Evolutionary conservation across 2,113 vertebrate species (phyloP).

Genomic region (Sinocyclocheilus grahami): DNA sequence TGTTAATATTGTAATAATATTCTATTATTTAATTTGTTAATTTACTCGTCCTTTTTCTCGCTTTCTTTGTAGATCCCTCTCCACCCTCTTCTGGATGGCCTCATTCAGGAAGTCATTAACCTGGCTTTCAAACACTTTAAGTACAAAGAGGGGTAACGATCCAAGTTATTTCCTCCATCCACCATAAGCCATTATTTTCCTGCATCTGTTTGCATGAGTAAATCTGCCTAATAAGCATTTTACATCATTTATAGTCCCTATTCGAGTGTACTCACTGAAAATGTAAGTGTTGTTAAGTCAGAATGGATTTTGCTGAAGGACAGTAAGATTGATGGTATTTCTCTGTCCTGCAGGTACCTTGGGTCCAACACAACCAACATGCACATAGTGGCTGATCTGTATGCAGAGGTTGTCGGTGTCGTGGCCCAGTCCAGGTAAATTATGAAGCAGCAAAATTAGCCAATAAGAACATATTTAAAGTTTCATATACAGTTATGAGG

Average conservation of each 20-base stretch:
- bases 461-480: not conserved
- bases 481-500: not conserved
- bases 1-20: not conserved
- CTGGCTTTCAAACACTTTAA: constrained; percentile 99
- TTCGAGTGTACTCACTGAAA: not conserved
- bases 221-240: not conserved
- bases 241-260: not conserved
- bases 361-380: constrained; percentile 98
- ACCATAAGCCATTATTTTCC: not conserved
- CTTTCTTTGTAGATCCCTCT: constrained; percentile 85
- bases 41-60: constrained; percentile 1
- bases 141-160: constrained; percentile 95
- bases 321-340: not conserved
- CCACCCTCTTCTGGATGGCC: constrained; percentile 94
- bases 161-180: not conserved
- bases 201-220: not conserved
- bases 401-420: constrained; percentile 96
- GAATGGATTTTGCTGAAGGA: too few species aligned
- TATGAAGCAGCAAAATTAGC: not conserved
- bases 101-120: constrained; percentile 97
- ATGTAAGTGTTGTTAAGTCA: not conserved
- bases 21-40: not conserved
- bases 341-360: constrained; percentile 82
- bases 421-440: constrained; percentile 97
- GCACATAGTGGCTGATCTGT: constrained; percentile 98